A percentile compares a stretch with the other conserved stretches of the same genome.
phyloP scores from a whole-genome alignment of 2,888 invertebrate genomes.

The Ornithoptera priamus region DNA sequence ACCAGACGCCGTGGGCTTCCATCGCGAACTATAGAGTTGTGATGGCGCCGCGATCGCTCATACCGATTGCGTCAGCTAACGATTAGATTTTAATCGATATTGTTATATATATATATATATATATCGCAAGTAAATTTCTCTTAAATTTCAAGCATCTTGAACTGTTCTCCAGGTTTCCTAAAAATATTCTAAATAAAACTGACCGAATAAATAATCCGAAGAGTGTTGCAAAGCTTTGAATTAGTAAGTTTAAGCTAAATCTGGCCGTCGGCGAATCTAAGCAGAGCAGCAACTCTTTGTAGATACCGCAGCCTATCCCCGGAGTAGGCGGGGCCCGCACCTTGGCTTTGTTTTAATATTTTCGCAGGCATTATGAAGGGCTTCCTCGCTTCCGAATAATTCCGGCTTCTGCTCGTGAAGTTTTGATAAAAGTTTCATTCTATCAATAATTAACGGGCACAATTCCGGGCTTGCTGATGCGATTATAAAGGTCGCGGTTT shows the following conservation, averaged over 20 bases:
- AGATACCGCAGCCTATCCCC: slow-evolving; percentile 56
- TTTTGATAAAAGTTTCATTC: slow-evolving; percentile 80
- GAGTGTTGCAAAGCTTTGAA: background rate
- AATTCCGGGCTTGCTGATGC: slow-evolving; percentile 71
- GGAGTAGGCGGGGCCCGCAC: slow-evolving; percentile 70
- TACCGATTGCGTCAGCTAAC: slow-evolving; percentile 13
- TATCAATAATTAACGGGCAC: slow-evolving; percentile 80
- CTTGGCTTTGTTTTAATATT: slow-evolving; percentile 81
- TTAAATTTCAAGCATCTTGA: background rate
- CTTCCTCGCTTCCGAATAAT: slow-evolving; percentile 79
- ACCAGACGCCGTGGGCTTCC: slow-evolving; percentile 38
- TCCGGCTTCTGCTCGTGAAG: slow-evolving; percentile 79
- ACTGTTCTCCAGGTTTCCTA: background rate
- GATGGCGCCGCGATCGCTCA: slow-evolving; percentile 13
- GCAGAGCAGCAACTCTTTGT: slow-evolving; percentile 48
- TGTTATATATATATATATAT: too few species aligned
- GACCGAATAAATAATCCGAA: background rate
- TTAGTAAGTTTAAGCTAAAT: background rate
- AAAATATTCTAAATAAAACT: background rate
- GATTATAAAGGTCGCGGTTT: slow-evolving; percentile 73
- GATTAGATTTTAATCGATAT: background rate
- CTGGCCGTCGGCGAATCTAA: background rate
- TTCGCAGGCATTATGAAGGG: slow-evolving; percentile 80
- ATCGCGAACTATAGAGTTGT: slow-evolving; percentile 20
- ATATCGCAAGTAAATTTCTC: too few species aligned